Conservation (phyloP, 2,888 invertebrate genomes). For the Volucella bombylans region DNA sequence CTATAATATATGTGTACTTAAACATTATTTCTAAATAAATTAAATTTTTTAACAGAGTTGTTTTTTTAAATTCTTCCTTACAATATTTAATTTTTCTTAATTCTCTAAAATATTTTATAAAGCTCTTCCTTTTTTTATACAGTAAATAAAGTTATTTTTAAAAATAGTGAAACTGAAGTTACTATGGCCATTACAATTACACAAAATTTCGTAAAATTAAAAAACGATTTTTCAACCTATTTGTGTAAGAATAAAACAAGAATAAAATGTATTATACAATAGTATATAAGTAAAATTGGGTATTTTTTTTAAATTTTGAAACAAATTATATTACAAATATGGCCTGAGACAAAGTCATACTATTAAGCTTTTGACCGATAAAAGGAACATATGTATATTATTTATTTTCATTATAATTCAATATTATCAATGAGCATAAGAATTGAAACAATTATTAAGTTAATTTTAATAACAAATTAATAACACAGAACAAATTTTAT, state of each 20-base stretch:
- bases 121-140: neutral
- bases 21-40: conserved; percentile 53
- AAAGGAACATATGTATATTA: too few species aligned
- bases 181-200: conserved; percentile 37
- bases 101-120: neutral
- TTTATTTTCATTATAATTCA: too few species aligned
- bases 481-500: neutral
- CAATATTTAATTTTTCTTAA: neutral
- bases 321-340: too few species aligned
- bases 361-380: too few species aligned
- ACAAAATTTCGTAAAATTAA: conserved; percentile 38
- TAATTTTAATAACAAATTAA: too few species aligned
- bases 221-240: conserved; percentile 45
- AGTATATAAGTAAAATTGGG: neutral
- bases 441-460: too few species aligned
- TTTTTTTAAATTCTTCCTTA: neutral
- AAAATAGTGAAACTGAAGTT: conserved; percentile 23
- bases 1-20: conserved; percentile 39
- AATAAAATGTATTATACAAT: neutral
- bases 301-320: too few species aligned
- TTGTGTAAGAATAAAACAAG: conserved; percentile 15
- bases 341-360: too few species aligned
- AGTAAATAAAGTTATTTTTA: conserved; percentile 2
- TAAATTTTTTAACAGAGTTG: conserved; percentile 20
- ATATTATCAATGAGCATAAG: too few species aligned